Evolutionary conservation across 1,140 invertebrate genomes (phyloP), one percentile per base, ranked within the genome.

Genomic region (Olivierus martensii): DNA sequence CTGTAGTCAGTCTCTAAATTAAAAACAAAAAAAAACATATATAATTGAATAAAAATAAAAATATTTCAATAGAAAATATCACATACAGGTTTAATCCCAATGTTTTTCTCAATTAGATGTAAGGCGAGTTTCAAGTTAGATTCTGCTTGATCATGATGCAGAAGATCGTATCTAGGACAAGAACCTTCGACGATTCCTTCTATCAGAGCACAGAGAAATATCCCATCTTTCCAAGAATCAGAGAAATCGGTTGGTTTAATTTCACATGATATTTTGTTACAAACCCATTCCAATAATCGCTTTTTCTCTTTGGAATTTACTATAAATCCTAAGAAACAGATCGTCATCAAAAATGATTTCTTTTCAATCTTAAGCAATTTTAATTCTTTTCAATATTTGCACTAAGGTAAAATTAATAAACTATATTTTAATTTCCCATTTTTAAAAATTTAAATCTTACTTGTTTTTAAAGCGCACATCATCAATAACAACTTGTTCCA

Each of bases 71-170:
- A n/a, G n/a, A n/a, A n/a, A n/a, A 38, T 38, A 7, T 7, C 36
- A 53, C 58, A 58, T 57, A 70, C 68, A 56, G 63, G 52, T 22
- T 64, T 59, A 9, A 71, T 50, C 17, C 61, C 53, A 9, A 70
- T 55, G 49, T 67, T 62, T 39, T 62, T 63, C 19, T 65, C 56
- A 10, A 67, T 62, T 9, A 71, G 52, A 39, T 61, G 60, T 2
- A 71, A 60, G 7, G 62, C 70, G 28, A 71, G 61, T 15, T 66
- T 53, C 43, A 67, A 63, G 55, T 72, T 72, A 48, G 64, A 64
- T 14, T 65, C 57, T 6, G 60, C 47, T 51, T 71, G 61, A 34
- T 67, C 62, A 2, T 62, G 61, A 49, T 66, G 65, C 1, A 72
- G 61, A 3, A 68, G 58, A 36, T 64, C 58, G 49, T 60, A 65